A percentile compares a stretch with the other conserved stretches of the same genome.
Evolutionary conservation across 53 echinoderm and acorn worm genomes (phyloP).

Genomic region (Patiria pectinifera): DNA sequence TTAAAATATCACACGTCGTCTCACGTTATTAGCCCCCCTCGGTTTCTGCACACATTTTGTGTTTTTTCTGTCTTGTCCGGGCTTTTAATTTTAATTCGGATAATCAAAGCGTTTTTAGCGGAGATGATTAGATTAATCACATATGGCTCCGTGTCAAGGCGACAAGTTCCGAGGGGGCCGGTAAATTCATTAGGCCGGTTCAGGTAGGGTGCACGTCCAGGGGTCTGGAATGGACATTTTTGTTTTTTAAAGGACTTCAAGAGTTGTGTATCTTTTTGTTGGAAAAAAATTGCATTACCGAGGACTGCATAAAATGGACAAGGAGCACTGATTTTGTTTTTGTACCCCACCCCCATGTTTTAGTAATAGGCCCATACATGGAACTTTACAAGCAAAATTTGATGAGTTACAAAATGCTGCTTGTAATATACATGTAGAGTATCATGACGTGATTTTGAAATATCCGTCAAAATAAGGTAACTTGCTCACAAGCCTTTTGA

Average conservation of each 20-base stretch:
- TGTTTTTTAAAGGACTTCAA: not conserved
- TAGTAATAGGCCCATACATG: too few relatives aligned
- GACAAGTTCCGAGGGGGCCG: slow-evolving; percentile 6
- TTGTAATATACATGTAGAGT: too few relatives aligned
- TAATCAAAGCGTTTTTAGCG: slow-evolving; percentile 23
- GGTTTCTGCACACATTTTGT: not conserved
- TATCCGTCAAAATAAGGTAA: too few relatives aligned
- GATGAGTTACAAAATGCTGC: too few relatives aligned
- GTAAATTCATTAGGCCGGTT: not conserved
- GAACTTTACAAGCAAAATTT: too few relatives aligned
- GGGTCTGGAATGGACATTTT: not conserved
- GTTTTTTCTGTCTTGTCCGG: not conserved
- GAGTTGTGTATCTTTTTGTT: not conserved
- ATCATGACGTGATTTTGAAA: too few relatives aligned
- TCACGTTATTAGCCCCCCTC: not conserved
- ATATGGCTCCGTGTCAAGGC: slow-evolving; percentile 5
- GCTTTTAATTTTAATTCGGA: slow-evolving; percentile 42
- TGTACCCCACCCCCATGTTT: too few relatives aligned
- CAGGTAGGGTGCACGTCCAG: not conserved
- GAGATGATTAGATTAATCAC: slow-evolving; percentile 32
- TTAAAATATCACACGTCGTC: not conserved
- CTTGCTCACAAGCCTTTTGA: too few relatives aligned
- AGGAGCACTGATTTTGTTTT: too few relatives aligned
- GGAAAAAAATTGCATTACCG: not conserved
- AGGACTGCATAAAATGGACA: not conserved